Base-by-base conservation (phyloP, 2,113 vertebrate species). In the Lota lota region DNA sequence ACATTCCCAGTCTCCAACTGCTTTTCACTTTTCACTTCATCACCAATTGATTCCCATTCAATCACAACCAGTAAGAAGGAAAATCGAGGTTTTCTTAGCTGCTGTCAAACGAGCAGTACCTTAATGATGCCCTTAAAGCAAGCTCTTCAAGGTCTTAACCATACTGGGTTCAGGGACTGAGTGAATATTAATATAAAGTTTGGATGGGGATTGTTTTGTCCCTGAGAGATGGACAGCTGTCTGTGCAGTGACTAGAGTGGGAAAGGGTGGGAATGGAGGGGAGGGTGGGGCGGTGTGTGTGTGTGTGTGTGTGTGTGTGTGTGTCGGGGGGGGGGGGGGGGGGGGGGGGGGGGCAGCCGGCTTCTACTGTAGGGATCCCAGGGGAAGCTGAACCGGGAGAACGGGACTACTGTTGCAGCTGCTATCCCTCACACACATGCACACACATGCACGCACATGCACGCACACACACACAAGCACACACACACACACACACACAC, bases 191-290 rank as follows among this genome's bases (percentile, higher is more conserved):
- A 10, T 14, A 47, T 10, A 47, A 2, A 47, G 40, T 47, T 47
- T 10, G 7, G 10, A 47, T 47, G 40, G 1, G 12, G 40, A 14
- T 10, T 47, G 28, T 33, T 33, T 33, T 4, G 68, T 61, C 77
- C 74, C 76, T 82, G 84, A 76, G 87, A 88, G 87, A 82, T 74
- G 17, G 72, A 83, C 91, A 90, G 91, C 89, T 92, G 91, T 86
- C 79, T 61, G 70, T 47, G 40, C 40, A 47, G 64, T 60, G 73
- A 69, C 62, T 61, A 57, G 61, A 68, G 67, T 61, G 71, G 22
- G n/a, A 63, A 2, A n/a, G 65, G 22, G 21, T n/a, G 12, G 0
- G 24, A 28, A 6, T 1, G 17, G 70, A 56, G 50, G 60, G 22
- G 21, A 50, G 28, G 3, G 15, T 54, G 22, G 10, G 20, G 40